Evolutionary conservation across 2,797 vertebrate genomes (phyloP).

Genomic region (Pipistrellus kuhlii): DNA sequence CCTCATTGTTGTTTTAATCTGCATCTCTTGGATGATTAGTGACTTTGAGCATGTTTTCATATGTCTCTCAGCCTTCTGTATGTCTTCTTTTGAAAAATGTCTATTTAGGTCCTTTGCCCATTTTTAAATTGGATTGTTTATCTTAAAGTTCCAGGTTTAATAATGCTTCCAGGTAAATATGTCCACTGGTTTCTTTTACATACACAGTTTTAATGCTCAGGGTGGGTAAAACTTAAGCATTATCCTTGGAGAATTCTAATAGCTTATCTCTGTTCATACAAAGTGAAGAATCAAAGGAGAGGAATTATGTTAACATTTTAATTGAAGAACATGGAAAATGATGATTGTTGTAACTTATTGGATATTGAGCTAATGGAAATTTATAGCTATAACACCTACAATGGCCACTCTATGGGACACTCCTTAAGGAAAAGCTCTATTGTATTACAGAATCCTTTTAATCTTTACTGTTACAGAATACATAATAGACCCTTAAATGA

Average conservation of each 20-base stretch:
- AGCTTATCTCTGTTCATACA: neutral
- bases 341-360: neutral
- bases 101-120: too few relatives aligned
- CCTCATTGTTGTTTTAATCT: too few relatives aligned
- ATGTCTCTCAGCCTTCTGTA: too few relatives aligned
- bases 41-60: too few relatives aligned
- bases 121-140: too few relatives aligned
- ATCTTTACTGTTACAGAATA: neutral
- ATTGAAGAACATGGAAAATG: neutral
- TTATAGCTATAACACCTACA: neutral
- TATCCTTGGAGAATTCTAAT: neutral
- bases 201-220: neutral
- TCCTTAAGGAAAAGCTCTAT: neutral
- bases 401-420: neutral
- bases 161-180: neutral
- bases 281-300: neutral
- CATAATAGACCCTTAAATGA: neutral
- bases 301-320: neutral
- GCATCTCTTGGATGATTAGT: too few relatives aligned
- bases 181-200: neutral
- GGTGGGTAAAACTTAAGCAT: neutral
- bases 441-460: neutral
- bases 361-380: neutral
- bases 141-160: conserved; percentile 31
- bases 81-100: too few relatives aligned